Percentiles rank a stretch among this genome's conserved stretches.
phyloP scores from a whole-genome alignment of 2,888 invertebrate species.

The Ypsolopha sequella region DNA sequence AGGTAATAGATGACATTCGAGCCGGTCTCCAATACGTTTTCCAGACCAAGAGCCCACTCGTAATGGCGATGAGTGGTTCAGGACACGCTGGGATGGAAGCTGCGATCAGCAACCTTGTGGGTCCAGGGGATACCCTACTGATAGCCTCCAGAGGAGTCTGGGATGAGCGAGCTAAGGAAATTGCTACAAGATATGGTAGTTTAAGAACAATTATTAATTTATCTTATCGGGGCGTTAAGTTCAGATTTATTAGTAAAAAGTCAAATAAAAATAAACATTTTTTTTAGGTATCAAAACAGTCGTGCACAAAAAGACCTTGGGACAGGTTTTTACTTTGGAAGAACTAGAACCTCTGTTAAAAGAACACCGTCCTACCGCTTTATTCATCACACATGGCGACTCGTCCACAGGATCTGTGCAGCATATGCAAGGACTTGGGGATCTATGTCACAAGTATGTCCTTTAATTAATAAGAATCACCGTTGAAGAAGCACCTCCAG shows the following conservation, averaged over 20 bases:
- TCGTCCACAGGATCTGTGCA: slow-evolving; percentile 90
- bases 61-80: slow-evolving; percentile 84
- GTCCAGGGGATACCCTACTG: slow-evolving; percentile 79
- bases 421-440: slow-evolving; percentile 81
- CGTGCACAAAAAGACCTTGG: slow-evolving; percentile 25
- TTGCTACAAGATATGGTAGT: slow-evolving; percentile 78
- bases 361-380: slow-evolving; percentile 74
- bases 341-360: slow-evolving; percentile 76
- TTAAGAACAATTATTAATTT: no score
- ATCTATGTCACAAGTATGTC: slow-evolving; percentile 80
- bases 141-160: slow-evolving; percentile 85
- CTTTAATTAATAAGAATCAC: no score
- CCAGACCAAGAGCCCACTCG: slow-evolving; percentile 85
- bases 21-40: slow-evolving; percentile 86
- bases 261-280: no score
- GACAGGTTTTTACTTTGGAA: slow-evolving; percentile 68
- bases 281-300: slow-evolving; percentile 41
- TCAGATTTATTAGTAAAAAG: no score
- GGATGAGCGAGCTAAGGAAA: slow-evolving; percentile 84
- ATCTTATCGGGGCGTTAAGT: no score
- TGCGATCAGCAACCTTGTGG: slow-evolving; percentile 83
- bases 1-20: slow-evolving; percentile 88
- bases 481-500: no score
- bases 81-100: slow-evolving; percentile 88
- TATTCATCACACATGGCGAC: slow-evolving; percentile 90